These are phyloP conservation scores for Deilephila elpenor DNA, from an alignment of 2,888 invertebrate species.

Conservation along the genomic window DNA sequence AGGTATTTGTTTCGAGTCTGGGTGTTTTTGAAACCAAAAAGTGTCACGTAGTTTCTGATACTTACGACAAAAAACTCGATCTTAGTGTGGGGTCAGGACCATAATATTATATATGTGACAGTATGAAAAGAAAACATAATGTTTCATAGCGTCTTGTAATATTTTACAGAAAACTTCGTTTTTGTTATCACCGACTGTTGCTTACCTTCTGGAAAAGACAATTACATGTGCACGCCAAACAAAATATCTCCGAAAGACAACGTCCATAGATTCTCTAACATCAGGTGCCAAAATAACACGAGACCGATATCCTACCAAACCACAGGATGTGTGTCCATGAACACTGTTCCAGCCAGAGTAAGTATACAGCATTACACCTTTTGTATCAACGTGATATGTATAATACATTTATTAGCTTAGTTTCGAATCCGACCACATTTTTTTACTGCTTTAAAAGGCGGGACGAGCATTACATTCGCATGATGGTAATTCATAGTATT, in stretches of 20 bases:
- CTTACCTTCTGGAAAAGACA: constrained; percentile 41
- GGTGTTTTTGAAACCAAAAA: too few relatives aligned
- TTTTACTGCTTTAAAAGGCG: too few relatives aligned
- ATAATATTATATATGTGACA: too few relatives aligned
- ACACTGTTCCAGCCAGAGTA: constrained; percentile 47
- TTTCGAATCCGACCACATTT: too few relatives aligned
- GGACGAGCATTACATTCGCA: too few relatives aligned
- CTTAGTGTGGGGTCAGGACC: not conserved
- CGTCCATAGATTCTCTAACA: constrained; percentile 47
- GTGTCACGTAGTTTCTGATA: too few relatives aligned
- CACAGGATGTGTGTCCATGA: constrained; percentile 45
- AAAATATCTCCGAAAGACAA: constrained; percentile 48
- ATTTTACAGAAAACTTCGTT: constrained; percentile 47
- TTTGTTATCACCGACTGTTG: constrained; percentile 48
- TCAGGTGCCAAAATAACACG: constrained; percentile 53
- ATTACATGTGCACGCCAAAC: constrained; percentile 45
- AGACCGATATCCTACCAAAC: constrained; percentile 50
- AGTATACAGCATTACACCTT: constrained; percentile 27
- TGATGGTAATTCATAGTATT: too few relatives aligned
- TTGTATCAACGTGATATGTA: not conserved
- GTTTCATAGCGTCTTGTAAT: not conserved
- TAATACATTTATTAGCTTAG: too few relatives aligned
- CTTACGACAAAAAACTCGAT: too few relatives aligned
- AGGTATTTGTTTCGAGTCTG: too few relatives aligned
- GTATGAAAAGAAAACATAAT: too few relatives aligned